These are phyloP conservation scores for Callosobruchus maculatus DNA, from an alignment of 2,888 invertebrate genomes.

Conservation along the genomic window DNA sequence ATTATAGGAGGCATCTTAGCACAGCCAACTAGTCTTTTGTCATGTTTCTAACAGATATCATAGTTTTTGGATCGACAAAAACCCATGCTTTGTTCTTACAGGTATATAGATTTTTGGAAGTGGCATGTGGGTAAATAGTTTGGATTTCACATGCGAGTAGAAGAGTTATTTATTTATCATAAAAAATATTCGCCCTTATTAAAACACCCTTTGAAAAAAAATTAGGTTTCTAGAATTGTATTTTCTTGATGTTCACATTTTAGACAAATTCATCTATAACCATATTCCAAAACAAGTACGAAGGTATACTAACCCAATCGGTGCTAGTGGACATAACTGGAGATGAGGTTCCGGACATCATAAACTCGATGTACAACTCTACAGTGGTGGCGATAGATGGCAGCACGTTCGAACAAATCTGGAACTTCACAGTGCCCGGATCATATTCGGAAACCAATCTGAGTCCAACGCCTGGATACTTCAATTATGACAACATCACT, in stretches of 20 bases:
- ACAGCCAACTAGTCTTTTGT: too few relatives aligned
- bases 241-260: slow-evolving; percentile 8
- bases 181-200: too few relatives aligned
- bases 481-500: slow-evolving; percentile 70
- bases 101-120: too few relatives aligned
- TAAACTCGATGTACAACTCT: slow-evolving; percentile 70
- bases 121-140: too few relatives aligned
- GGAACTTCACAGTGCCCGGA: slow-evolving; percentile 65
- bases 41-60: too few relatives aligned
- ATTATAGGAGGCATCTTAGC: too few relatives aligned
- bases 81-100: too few relatives aligned
- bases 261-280: slow-evolving; percentile 37
- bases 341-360: slow-evolving; percentile 68
- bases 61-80: too few relatives aligned
- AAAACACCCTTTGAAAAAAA: too few relatives aligned
- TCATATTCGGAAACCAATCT: slow-evolving; percentile 65
- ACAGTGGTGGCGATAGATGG: slow-evolving; percentile 72
- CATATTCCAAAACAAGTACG: slow-evolving; percentile 57
- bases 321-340: slow-evolving; percentile 68
- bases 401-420: slow-evolving; percentile 60
- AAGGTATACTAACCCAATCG: slow-evolving; percentile 65
- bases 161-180: too few relatives aligned
- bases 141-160: too few relatives aligned
- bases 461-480: slow-evolving; percentile 74
- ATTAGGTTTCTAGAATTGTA: neutral